Percentiles rank a stretch among this genome's conserved stretches.
Conservation (phyloP, 2,797 vertebrate genomes). For the Pantherophis alleghaniensis region DNA sequence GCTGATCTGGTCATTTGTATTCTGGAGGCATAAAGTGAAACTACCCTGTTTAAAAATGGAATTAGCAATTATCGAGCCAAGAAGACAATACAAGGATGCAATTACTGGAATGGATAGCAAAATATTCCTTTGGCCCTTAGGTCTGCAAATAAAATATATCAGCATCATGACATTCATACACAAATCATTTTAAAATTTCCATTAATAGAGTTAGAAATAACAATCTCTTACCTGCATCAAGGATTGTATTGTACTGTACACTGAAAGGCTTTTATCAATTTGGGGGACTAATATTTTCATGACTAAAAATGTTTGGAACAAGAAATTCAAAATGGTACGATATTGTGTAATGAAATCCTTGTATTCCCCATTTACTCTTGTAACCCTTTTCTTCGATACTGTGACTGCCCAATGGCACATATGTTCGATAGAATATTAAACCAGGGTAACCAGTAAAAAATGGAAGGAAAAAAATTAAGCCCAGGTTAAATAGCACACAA, state of each 20-base stretch:
- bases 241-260: constrained; percentile 29
- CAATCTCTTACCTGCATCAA: constrained; percentile 16
- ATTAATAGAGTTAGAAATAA: constrained; percentile 24
- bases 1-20: constrained; percentile 54
- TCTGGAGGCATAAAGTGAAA: constrained; percentile 26
- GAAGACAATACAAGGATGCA: constrained; percentile 26
- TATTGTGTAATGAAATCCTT: constrained; percentile 55
- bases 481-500: accelerated
- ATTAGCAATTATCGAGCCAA: constrained; percentile 40
- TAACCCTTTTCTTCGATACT: constrained; percentile 68
- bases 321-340: constrained; percentile 59
- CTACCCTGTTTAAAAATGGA: constrained; percentile 22
- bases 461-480: accelerated
- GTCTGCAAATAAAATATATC: constrained; percentile 36
- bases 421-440: constrained; percentile 28
- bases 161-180: neutral
- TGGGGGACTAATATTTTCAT: constrained; percentile 44
- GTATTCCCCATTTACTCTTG: constrained; percentile 64
- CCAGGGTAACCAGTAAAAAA: neutral
- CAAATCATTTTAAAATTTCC: constrained; percentile 22
- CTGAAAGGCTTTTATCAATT: constrained; percentile 46
- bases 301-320: constrained; percentile 64
- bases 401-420: constrained; percentile 35
- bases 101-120: constrained; percentile 44
- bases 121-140: constrained; percentile 45